Conservation (phyloP, 2,797 vertebrate species). For the Chloroceryle inda region DNA sequence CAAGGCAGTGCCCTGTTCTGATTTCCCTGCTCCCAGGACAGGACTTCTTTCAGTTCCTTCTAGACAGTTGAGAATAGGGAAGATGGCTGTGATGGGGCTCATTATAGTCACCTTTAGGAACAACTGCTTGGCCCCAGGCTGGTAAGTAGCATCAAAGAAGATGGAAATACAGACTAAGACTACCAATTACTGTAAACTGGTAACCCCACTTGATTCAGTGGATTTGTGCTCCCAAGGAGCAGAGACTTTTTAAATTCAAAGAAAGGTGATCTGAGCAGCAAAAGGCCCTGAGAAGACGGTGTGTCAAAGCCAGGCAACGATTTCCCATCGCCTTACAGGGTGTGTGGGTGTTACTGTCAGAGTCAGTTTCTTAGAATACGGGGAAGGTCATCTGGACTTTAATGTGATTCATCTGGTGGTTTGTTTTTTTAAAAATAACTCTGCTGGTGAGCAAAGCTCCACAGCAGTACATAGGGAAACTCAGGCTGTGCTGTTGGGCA, state of each 20-base stretch:
- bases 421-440: not conserved
- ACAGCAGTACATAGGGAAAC: not conserved
- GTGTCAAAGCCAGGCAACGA: not conserved
- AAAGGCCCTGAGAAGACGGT: not conserved
- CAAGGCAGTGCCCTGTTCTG: not conserved
- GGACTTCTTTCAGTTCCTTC: constrained; percentile 33
- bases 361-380: not conserved
- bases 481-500: not conserved
- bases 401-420: not conserved
- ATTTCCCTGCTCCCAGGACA: not conserved
- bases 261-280: not conserved
- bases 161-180: not conserved
- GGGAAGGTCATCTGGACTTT: not conserved
- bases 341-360: not conserved
- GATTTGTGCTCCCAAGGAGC: not conserved
- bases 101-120: not conserved
- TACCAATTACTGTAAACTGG: not conserved
- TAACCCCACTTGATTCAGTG: not conserved
- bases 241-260: not conserved
- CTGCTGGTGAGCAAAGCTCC: not conserved
- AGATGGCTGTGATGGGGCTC: not conserved
- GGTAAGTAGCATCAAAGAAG: not conserved
- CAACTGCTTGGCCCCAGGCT: not conserved
- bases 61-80: not conserved
- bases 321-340: not conserved